Evolutionary conservation across 2,113 vertebrate genomes (phyloP), one percentile per base, ranked within the genome.

Genomic region (Ctenomys sociabilis): DNA sequence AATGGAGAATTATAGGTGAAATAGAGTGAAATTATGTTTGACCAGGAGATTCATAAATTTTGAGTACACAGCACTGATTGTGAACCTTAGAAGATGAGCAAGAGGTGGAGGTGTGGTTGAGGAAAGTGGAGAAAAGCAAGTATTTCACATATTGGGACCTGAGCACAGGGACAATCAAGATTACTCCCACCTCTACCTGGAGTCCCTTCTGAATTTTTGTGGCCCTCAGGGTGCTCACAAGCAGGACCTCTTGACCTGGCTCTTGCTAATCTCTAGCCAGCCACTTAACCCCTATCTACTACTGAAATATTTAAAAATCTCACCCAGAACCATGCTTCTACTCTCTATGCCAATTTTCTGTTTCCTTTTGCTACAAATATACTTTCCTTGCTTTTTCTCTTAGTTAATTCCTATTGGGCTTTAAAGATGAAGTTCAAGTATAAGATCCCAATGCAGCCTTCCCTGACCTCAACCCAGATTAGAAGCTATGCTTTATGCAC

Each of bases 381-480:
- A 93, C 72, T 90, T 93, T 59, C 57, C 61, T 90, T 81, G 32
- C 73, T 66, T 94, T 49, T 89, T 61, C n/a, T 16, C 37, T 91
- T 78, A 83, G 70, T 88, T 83, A 49, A 92, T 85, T 93, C 45
- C 75, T 86, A 80, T 16, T 90, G 66, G 52, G 72, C 59, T 94
- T 91, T 78, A 94, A 92, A 94, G 57, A 83, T 88, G 64, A 77
- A 94, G 30, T 94, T 95, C 40, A 22, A 91, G 49, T 88, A 91
- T 90, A 89, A 83, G 86, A 30, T 92, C 7, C 72, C 81, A 90
- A 22, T n/a, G 16, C 35, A 72, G 4, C 59, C 64, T 81, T 77
- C 57, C 77, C 52, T 78, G 21, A 85, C 35, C 32, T 5, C 66
- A 92, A 43, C 2, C 45, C 54, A 91, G 28, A 35, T 88, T 81